Evolutionary conservation across 2,888 invertebrate species (phyloP).

Genomic region (Philereme transversata): DNA sequence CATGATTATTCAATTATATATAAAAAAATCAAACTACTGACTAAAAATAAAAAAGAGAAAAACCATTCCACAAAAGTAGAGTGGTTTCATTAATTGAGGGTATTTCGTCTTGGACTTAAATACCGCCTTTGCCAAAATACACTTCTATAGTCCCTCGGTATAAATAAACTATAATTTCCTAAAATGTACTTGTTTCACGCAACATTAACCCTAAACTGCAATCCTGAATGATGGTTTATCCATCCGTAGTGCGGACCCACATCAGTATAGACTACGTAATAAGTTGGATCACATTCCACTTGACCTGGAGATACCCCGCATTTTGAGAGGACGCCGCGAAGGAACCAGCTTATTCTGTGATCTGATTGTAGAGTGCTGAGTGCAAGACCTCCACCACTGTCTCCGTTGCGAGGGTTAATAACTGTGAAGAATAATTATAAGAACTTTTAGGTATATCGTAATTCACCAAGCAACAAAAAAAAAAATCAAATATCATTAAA

Average conservation of each 20-base stretch:
- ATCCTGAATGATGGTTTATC: slow-evolving; percentile 68
- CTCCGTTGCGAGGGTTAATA: slow-evolving; percentile 85
- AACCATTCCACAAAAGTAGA: too few relatives aligned
- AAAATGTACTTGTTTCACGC: not conserved
- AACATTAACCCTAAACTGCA: slow-evolving; percentile 57
- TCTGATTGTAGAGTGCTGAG: slow-evolving; percentile 65
- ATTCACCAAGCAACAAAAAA: too few relatives aligned
- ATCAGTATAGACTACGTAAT: slow-evolving; percentile 70
- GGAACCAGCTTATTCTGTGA: slow-evolving; percentile 68
- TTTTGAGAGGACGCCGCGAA: slow-evolving; percentile 72
- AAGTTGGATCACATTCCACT: slow-evolving; percentile 59
- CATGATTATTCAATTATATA: too few relatives aligned
- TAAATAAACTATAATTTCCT: too few relatives aligned
- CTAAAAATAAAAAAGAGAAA: too few relatives aligned
- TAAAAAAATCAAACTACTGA: too few relatives aligned
- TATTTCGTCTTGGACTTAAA: too few relatives aligned
- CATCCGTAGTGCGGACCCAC: slow-evolving; percentile 73
- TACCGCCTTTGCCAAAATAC: too few relatives aligned
- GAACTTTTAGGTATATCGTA: not conserved
- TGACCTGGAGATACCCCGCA: slow-evolving; percentile 60
- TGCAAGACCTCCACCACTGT: slow-evolving; percentile 85
- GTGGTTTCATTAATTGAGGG: too few relatives aligned
- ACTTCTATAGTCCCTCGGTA: too few relatives aligned
- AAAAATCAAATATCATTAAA: too few relatives aligned
- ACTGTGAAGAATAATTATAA: slow-evolving; percentile 48